phyloP scores from a whole-genome alignment of 2,113 vertebrate species.

The Morone chrysops region DNA sequence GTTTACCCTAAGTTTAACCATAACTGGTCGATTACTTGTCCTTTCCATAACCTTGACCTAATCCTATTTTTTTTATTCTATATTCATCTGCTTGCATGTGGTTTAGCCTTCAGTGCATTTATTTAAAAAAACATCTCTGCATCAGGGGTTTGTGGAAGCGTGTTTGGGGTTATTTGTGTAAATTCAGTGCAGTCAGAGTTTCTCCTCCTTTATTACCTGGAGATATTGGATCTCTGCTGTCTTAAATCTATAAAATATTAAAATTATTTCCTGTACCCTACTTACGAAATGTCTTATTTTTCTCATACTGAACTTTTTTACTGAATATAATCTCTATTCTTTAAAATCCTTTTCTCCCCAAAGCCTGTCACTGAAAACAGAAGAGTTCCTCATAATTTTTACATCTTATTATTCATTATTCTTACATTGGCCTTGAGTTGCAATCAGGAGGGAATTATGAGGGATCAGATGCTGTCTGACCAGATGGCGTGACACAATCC shows the following conservation, averaged over 20 bases:
- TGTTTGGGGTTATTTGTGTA: constrained; percentile 17
- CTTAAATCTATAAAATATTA: constrained; percentile 37
- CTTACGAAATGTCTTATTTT: constrained; percentile 2
- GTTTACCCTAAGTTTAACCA: not conserved
- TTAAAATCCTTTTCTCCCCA: not conserved
- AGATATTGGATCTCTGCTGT: constrained; percentile 43
- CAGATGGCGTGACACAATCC: not conserved
- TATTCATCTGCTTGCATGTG: not conserved
- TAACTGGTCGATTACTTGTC: constrained; percentile 24
- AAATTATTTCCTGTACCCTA: not conserved
- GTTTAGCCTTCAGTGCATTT: not conserved
- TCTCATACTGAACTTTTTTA: constrained; percentile 2
- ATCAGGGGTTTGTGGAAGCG: not conserved
- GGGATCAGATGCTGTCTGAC: not conserved
- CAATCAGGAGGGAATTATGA: not conserved
- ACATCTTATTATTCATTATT: constrained; percentile 15
- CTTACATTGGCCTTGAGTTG: not conserved
- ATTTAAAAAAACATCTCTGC: constrained; percentile 11
- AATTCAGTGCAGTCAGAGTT: not conserved
- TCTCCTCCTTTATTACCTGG: constrained; percentile 30
- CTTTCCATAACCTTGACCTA: constrained; percentile 3
- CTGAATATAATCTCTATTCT: not conserved
- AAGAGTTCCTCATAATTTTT: not conserved
- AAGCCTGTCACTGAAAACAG: not conserved
- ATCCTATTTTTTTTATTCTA: not conserved